Conservation (phyloP, 2,888 invertebrate genomes). For the Ischnus inquisitorius region DNA sequence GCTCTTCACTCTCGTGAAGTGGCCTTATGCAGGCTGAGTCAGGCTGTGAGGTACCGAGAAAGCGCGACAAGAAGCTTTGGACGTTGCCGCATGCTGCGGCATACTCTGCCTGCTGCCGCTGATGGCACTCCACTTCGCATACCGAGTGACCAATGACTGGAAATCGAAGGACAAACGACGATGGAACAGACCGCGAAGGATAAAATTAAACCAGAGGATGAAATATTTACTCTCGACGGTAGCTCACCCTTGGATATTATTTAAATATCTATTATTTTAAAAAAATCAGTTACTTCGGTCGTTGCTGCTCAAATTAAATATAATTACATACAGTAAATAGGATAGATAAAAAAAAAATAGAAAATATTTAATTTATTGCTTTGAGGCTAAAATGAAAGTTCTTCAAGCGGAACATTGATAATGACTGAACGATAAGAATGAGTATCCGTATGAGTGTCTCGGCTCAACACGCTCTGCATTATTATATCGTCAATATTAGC, state of each 20-base stretch:
- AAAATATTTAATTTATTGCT: too few species aligned
- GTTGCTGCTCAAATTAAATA: too few species aligned
- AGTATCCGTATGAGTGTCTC: not conserved
- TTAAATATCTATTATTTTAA: not conserved
- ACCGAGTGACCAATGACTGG: conserved; percentile 61
- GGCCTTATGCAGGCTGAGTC: conserved; percentile 82
- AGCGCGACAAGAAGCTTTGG: conserved; percentile 75
- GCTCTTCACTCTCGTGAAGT: conserved; percentile 72
- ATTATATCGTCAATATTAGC: not conserved
- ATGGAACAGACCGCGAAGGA: not conserved
- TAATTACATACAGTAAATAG: too few species aligned
- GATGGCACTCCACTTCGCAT: conserved; percentile 47
- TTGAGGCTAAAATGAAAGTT: not conserved
- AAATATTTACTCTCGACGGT: not conserved
- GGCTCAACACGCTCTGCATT: not conserved
- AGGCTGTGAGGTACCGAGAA: conserved; percentile 79
- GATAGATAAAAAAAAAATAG: not conserved
- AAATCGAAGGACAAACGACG: conserved; percentile 42
- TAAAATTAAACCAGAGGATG: conserved; percentile 16
- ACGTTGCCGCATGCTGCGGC: conserved; percentile 59
- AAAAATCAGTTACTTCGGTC: too few species aligned
- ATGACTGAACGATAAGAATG: not conserved
- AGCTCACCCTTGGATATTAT: not conserved
- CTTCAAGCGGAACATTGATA: not conserved
- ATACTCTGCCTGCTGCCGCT: conserved; percentile 17